Conservation (phyloP, 2,888 invertebrate species). For the Coecobrya sp. region DNA sequence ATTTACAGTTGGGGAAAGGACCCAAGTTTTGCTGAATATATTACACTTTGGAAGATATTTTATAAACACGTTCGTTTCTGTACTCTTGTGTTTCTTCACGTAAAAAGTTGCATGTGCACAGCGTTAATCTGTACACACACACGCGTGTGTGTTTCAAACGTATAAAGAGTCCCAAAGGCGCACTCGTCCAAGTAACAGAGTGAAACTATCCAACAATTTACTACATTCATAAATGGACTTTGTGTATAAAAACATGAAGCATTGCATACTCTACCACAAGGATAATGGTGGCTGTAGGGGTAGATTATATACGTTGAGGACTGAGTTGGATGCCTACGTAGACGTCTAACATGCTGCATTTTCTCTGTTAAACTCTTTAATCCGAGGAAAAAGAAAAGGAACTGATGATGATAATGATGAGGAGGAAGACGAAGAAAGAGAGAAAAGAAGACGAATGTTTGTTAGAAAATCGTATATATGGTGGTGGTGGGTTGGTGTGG, state of each 20-base stretch:
- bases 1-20: background rate
- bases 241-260: background rate
- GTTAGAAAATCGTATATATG: conserved; percentile 38
- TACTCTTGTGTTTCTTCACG: background rate
- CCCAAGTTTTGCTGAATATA: background rate
- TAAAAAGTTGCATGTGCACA: background rate
- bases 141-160: conserved; percentile 14
- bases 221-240: conserved; percentile 21
- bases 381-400: background rate
- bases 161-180: conserved; percentile 36
- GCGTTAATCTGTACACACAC: background rate
- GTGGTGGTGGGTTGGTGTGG: conserved; percentile 33
- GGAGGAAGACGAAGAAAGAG: conserved; percentile 29
- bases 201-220: conserved; percentile 32
- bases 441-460: conserved; percentile 69
- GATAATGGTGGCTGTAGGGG: conserved; percentile 15
- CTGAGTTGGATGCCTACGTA: conserved; percentile 9
- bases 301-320: conserved; percentile 1
- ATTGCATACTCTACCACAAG: background rate
- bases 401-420: conserved; percentile 22
- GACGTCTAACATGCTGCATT: conserved; percentile 27
- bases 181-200: background rate
- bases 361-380: conserved; percentile 18
- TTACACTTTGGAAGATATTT: background rate
- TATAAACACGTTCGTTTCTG: background rate